phyloP scores from a whole-genome alignment of 2,888 invertebrate genomes.

The Leptinotarsa peninsularis region DNA sequence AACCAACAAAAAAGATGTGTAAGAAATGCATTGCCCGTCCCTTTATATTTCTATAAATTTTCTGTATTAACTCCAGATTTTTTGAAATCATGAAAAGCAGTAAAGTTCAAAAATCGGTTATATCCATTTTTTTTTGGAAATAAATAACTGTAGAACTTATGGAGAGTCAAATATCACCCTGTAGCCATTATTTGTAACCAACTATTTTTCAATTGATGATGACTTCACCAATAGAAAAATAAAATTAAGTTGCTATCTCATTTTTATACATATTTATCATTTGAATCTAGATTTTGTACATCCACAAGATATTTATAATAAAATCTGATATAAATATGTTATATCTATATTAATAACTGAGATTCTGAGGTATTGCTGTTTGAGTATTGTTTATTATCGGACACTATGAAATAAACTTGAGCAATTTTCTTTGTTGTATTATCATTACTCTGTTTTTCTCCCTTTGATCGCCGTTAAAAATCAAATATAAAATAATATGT shows the following conservation, averaged over 20 bases:
- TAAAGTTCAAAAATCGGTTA: no score
- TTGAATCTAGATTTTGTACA: constrained; percentile 64
- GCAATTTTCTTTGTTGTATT: constrained; percentile 53
- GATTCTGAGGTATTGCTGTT: constrained; percentile 68
- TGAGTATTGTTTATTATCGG: constrained; percentile 61
- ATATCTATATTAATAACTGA: constrained; percentile 65
- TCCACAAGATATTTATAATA: constrained; percentile 62
- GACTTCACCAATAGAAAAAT: constrained; percentile 42
- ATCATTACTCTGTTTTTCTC: constrained; percentile 53
- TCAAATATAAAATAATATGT: constrained; percentile 54
- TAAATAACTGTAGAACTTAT: no score
- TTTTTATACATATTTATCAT: constrained; percentile 54
- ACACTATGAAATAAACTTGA: constrained; percentile 55
- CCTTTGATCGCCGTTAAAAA: constrained; percentile 46
- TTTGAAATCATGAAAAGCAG: no score
- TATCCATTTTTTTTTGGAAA: no score
- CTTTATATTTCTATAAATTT: no score
- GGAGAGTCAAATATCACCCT: constrained; percentile 31
- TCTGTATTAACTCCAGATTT: no score
- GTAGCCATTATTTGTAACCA: constrained; percentile 20
- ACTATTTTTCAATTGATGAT: constrained; percentile 37
- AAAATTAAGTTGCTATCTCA: constrained; percentile 34
- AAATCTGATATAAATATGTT: constrained; percentile 66
- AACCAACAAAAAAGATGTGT: no score
- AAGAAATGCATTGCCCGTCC: no score